Evolutionary conservation across 2,113 vertebrate genomes (phyloP).

Genomic region (Cacatua alba): DNA sequence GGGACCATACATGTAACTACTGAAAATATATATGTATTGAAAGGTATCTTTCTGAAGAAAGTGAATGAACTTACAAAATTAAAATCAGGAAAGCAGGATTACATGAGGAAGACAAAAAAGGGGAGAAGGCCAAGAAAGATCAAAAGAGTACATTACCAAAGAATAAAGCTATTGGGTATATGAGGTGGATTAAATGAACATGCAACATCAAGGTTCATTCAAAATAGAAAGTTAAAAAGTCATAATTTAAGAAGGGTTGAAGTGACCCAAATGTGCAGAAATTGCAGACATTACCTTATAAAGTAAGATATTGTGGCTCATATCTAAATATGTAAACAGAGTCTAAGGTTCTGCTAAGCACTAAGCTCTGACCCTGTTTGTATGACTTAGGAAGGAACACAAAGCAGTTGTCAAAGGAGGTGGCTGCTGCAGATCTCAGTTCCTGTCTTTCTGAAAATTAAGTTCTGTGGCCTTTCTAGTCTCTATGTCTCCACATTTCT

Average conservation of each 20-base stretch:
- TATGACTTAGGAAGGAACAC: background rate
- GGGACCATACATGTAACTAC: background rate
- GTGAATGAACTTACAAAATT: background rate
- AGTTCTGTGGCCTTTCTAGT: background rate
- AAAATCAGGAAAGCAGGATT: background rate
- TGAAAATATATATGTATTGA: background rate
- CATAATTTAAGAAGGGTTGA: background rate
- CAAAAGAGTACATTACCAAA: background rate
- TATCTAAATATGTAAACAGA: background rate
- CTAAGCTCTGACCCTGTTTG: background rate
- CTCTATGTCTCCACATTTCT: background rate
- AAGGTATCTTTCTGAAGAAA: background rate
- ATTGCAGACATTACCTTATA: background rate
- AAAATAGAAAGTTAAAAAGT: background rate
- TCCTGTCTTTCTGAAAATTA: background rate
- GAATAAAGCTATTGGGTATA: background rate
- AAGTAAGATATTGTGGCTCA: background rate
- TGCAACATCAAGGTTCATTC: background rate
- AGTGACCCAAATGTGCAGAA: background rate
- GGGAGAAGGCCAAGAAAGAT: background rate
- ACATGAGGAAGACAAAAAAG: background rate
- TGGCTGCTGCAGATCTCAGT: background rate
- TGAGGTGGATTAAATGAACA: background rate
- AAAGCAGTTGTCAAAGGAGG: background rate
- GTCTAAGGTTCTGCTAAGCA: background rate